Evolutionary conservation across 2,113 vertebrate genomes (phyloP), one percentile per base, ranked within the genome.

Genomic region (Antechinus stuartii): DNA sequence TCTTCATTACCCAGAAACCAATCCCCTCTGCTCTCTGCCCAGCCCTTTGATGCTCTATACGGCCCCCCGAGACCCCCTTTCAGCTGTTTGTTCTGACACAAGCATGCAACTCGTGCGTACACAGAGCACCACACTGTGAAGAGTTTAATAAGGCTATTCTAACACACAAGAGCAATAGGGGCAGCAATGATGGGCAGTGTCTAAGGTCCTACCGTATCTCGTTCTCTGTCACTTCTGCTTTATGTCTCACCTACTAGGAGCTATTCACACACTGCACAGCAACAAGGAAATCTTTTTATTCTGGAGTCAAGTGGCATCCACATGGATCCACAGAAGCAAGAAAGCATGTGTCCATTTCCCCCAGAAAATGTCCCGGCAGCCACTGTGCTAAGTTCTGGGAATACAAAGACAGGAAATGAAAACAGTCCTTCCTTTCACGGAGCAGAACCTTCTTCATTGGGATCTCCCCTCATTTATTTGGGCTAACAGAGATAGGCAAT

Each of bases 71-170:
- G 90, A 93, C 54, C 90, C 94, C 93, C 53, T 53, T 42, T 49
- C 1, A 1, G 93, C 57, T 96, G 47, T 95, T 95, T 93, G 68
- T 54, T 61, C 96, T 96, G 97, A 97, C 91, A 93, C 52, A 35
- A 91, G 16, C 30, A 93, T 92, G 95, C 68, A 42, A 23, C 22
- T 89, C 93, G 61, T 90, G 53, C 89, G 42, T 61, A 95, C 52
- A 91, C 22, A 96, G 76, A 96, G 89, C 61, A 89, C 91, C 10
- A 54, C 90, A 95, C 61, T n/a, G 91, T 93, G 46, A 11, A 2
- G 91, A 54, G 42, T 92, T 0, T 92, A 89, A 90, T 42, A 47
- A 96, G 50, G 0, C 61, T 61, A 4, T 52, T 92, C 93, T 54
- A 89, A 94, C n/a, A 89, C 68, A 50, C 24, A 93, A 94, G 54